These are phyloP conservation scores for Malurus elegans DNA, from an alignment of 2,113 vertebrate genomes.

Conservation along the genomic window DNA sequence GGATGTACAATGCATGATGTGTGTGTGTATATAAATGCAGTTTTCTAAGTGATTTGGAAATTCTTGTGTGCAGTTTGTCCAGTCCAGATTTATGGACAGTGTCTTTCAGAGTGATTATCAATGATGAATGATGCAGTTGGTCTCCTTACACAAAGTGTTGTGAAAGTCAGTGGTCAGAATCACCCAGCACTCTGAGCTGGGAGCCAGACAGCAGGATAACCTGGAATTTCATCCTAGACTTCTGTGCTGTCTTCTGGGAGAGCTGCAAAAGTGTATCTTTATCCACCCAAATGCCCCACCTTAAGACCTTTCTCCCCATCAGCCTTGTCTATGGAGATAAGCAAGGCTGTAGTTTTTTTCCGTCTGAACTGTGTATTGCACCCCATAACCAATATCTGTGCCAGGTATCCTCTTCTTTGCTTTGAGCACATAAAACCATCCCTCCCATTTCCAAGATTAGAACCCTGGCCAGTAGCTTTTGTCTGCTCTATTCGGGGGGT, in stretches of 20 bases:
- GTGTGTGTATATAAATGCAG: not conserved
- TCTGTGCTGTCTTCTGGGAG: not conserved
- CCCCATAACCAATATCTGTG: not conserved
- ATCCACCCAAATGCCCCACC: not conserved
- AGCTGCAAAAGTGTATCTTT: not conserved
- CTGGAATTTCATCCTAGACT: not conserved
- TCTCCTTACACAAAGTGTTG: not conserved
- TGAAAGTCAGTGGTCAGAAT: not conserved
- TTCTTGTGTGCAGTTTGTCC: not conserved
- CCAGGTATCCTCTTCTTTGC: not conserved
- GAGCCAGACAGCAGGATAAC: not conserved
- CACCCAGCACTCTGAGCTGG: not conserved
- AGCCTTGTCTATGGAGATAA: not conserved
- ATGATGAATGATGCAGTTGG: accelerated
- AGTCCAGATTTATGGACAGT: not conserved
- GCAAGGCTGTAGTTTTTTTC: not conserved
- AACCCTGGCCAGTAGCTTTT: not conserved
- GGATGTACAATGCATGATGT: not conserved
- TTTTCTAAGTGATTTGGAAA: not conserved
- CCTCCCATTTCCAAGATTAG: not conserved
- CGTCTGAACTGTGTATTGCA: not conserved
- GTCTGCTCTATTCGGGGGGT: not conserved
- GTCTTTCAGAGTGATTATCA: not conserved
- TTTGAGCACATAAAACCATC: not conserved
- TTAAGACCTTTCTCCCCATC: not conserved